Percentiles rank a stretch among this genome's conserved stretches.
These are phyloP conservation scores for honey bee (Apis mellifera) DNA, from an alignment of 1,140 invertebrate genomes.

Conservation along the genomic window DNA sequence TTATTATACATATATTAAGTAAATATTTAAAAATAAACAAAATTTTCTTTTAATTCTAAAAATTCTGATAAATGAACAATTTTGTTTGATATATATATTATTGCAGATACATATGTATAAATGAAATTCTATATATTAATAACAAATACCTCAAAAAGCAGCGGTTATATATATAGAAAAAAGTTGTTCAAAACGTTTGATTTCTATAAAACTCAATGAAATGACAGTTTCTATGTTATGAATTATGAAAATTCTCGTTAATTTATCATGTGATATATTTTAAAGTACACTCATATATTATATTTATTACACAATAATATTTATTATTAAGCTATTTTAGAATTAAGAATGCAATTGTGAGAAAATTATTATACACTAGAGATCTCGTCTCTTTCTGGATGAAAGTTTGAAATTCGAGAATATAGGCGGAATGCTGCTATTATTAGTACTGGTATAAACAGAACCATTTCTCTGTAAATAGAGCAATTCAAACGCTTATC, in stretches of 20 bases:
- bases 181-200: too few species aligned
- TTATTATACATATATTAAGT: too few species aligned
- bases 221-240: too few species aligned
- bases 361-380: background rate
- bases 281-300: background rate
- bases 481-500: constrained; percentile 67
- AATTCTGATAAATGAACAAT: too few species aligned
- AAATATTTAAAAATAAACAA: background rate
- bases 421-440: constrained; percentile 53
- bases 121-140: too few species aligned
- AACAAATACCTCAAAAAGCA: too few species aligned
- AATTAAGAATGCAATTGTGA: background rate
- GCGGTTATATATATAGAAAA: too few species aligned
- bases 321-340: background rate
- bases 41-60: background rate
- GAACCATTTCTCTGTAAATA: constrained; percentile 65
- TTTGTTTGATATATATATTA: too few species aligned
- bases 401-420: constrained; percentile 59
- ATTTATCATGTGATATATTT: background rate
- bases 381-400: background rate
- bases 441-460: constrained; percentile 64
- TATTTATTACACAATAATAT: background rate
- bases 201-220: too few species aligned
- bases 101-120: too few species aligned
- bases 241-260: too few species aligned